Conservation (phyloP, 1,140 invertebrate genomes). For the Macrotrachela quadricornifera region DNA sequence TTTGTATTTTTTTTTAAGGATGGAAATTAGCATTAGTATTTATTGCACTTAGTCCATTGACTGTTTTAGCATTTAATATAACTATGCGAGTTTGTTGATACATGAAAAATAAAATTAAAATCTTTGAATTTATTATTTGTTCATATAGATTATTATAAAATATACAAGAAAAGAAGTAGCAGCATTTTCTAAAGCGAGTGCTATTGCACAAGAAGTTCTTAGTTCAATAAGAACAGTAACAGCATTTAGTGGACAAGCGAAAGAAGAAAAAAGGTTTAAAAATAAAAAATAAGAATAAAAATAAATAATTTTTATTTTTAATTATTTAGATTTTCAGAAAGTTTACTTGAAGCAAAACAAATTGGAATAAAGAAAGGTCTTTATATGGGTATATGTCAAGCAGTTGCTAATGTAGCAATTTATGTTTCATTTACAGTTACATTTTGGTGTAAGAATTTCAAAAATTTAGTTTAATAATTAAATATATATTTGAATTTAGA, state of each 20-base stretch:
- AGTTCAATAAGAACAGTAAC: neutral
- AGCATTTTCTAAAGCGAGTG: neutral
- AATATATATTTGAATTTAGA: neutral
- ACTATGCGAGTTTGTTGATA: neutral
- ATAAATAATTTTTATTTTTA: no score
- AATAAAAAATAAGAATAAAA: no score
- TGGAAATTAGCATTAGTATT: no score
- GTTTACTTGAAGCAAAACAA: neutral
- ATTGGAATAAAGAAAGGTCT: neutral
- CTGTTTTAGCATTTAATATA: no score
- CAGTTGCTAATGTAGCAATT: no score
- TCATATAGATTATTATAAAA: neutral
- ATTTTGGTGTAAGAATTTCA: neutral
- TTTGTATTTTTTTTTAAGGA: no score
- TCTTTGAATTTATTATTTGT: no score
- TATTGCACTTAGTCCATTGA: no score
- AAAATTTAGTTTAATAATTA: no score
- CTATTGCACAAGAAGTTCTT: neutral
- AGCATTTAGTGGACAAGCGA: neutral
- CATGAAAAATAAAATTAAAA: no score
- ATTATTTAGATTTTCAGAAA: no score
- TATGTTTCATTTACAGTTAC: neutral
- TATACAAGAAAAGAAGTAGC: neutral
- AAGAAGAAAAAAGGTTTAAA: no score
- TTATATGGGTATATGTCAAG: neutral